These are phyloP conservation scores for Drosophila arawakana DNA, from an alignment of 1,140 invertebrate species.

Conservation along the genomic window DNA sequence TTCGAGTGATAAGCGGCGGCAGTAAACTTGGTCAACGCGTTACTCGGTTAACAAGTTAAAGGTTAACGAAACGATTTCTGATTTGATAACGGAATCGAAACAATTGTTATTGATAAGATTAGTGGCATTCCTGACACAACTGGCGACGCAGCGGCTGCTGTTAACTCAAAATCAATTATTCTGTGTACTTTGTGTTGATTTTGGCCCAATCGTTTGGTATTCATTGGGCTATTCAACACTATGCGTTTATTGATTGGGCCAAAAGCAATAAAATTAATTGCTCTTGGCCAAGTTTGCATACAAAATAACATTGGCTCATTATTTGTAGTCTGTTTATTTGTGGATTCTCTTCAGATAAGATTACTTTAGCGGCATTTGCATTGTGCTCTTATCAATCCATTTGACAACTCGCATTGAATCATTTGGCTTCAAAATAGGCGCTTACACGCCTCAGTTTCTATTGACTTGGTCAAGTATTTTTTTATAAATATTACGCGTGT, in stretches of 20 bases:
- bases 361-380: slow-evolving; percentile 17
- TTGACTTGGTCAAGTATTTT: slow-evolving; percentile 44
- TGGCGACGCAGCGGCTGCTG: slow-evolving; percentile 48
- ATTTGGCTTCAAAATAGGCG: slow-evolving; percentile 41
- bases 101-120: slow-evolving; percentile 42
- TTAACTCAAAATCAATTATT: slow-evolving; percentile 21
- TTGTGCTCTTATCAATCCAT: slow-evolving; percentile 22
- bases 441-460: slow-evolving; percentile 29
- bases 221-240: slow-evolving; percentile 7
- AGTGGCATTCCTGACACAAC: slow-evolving; percentile 18
- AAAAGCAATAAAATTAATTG: slow-evolving; percentile 39
- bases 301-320: slow-evolving; percentile 6
- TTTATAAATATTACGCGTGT: background rate
- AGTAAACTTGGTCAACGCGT: slow-evolving; percentile 19
- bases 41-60: slow-evolving; percentile 11
- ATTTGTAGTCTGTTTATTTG: slow-evolving; percentile 9
- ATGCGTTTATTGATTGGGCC: slow-evolving; percentile 15
- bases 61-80: slow-evolving; percentile 18
- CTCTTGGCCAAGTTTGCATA: slow-evolving; percentile 18
- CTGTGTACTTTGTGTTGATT: slow-evolving; percentile 12
- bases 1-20: slow-evolving; percentile 24
- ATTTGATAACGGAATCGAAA: slow-evolving; percentile 20
- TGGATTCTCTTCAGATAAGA: slow-evolving; percentile 20
- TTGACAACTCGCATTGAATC: slow-evolving; percentile 40
- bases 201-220: slow-evolving; percentile 16